A percentile compares a stretch with the other conserved stretches of the same genome.
Conservation (phyloP, 2,113 vertebrate genomes). For the Cheirogaleus medius region DNA sequence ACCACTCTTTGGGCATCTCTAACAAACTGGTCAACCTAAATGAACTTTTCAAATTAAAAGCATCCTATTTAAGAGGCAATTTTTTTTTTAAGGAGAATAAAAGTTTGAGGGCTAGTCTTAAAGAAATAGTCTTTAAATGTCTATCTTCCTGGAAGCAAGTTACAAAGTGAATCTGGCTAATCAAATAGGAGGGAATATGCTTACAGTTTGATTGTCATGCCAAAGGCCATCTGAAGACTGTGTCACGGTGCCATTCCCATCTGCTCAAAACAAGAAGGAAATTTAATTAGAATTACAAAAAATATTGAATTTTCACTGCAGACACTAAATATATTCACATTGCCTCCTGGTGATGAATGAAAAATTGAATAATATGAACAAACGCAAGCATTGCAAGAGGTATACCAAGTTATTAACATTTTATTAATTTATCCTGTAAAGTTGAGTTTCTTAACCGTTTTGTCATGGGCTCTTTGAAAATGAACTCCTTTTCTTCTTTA, state of each 20-base stretch:
- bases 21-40: not conserved
- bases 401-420: not conserved
- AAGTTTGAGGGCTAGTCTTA: not conserved
- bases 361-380: not conserved
- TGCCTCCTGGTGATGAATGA: not conserved
- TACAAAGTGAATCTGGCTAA: not conserved
- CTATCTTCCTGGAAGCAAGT: not conserved
- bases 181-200: not conserved
- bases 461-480: not conserved
- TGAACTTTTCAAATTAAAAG: slow-evolving; percentile 11
- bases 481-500: not conserved
- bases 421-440: not conserved
- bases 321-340: not conserved
- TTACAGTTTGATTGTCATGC: slow-evolving; percentile 55
- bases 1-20: not conserved
- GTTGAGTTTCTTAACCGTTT: not conserved
- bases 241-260: not conserved
- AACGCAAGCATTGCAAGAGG: not conserved
- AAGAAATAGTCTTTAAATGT: not conserved
- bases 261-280: slow-evolving; percentile 57
- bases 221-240: not conserved
- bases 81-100: not conserved
- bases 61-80: not conserved
- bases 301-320: not conserved
- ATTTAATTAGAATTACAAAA: slow-evolving; percentile 49